Evolutionary conservation across 1,140 invertebrate genomes (phyloP).

Genomic region (Lordiphosa collinella): DNA sequence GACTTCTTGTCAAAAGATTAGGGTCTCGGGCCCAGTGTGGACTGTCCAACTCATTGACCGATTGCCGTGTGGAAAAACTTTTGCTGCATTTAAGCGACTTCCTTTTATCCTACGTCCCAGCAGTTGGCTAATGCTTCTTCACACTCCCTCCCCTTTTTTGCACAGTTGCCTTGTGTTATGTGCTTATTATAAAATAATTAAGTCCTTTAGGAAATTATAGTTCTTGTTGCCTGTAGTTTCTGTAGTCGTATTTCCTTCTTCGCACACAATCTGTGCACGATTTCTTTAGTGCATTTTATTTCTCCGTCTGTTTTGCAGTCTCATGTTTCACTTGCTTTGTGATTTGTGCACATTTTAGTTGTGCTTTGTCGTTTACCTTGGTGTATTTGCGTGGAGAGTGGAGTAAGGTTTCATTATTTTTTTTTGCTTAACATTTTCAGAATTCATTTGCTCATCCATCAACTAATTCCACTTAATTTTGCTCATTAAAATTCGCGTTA

Average conservation of each 20-base stretch:
- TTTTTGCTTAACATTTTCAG: too few relatives aligned
- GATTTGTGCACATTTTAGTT: constrained; percentile 39
- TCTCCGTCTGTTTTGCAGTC: background rate
- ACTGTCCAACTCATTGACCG: constrained; percentile 22
- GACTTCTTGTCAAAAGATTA: too few relatives aligned
- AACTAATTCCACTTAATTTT: too few relatives aligned
- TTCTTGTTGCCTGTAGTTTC: constrained; percentile 48
- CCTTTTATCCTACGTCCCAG: constrained; percentile 22
- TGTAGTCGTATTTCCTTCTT: constrained; percentile 30
- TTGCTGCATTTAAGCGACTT: constrained; percentile 61
- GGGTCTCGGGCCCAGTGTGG: too few relatives aligned
- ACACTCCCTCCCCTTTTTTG: background rate
- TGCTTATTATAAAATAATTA: constrained; percentile 77
- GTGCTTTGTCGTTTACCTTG: background rate
- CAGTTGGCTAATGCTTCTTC: constrained; percentile 5
- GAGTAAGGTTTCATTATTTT: too few relatives aligned
- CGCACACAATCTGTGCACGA: constrained; percentile 35
- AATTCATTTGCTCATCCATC: too few relatives aligned
- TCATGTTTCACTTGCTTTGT: constrained; percentile 19
- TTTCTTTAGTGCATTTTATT: constrained; percentile 13
- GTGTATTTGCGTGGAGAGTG: constrained; percentile 1
- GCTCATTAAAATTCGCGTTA: background rate
- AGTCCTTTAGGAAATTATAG: constrained; percentile 75
- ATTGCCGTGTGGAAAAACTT: constrained; percentile 55
- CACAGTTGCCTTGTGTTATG: constrained; percentile 51